phyloP scores from a whole-genome alignment of 1,140 invertebrate species.

The Lysiphlebus fabarum region DNA sequence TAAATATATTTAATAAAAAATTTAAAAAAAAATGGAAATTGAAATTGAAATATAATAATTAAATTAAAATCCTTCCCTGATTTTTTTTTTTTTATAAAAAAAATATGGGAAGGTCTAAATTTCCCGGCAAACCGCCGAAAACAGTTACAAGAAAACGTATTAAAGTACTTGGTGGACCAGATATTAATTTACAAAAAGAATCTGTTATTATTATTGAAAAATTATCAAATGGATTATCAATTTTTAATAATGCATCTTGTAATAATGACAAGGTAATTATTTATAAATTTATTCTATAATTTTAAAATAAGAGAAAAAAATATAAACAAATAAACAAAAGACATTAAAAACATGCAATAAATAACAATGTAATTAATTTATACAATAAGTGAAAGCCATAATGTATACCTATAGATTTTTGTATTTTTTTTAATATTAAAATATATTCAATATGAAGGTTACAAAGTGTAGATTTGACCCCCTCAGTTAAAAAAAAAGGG shows the following conservation, averaged over 20 bases:
- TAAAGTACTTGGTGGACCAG: conserved; percentile 66
- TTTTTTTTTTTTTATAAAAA: conserved; percentile 4
- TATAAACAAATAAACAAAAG: too few species aligned
- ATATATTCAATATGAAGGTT: conserved; percentile 17
- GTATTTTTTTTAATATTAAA: too few species aligned
- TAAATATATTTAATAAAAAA: neutral
- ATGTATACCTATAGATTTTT: too few species aligned
- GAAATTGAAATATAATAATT: too few species aligned
- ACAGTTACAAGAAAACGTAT: conserved; percentile 77
- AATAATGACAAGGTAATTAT: conserved; percentile 50
- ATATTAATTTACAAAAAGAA: conserved; percentile 53
- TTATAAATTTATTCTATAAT: too few species aligned
- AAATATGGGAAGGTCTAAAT: conserved; percentile 69
- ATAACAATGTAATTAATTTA: too few species aligned
- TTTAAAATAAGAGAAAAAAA: too few species aligned
- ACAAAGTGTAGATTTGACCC: conserved; percentile 30
- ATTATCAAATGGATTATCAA: conserved; percentile 54
- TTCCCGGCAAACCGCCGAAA: conserved; percentile 81
- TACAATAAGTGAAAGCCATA: too few species aligned
- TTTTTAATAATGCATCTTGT: conserved; percentile 49
- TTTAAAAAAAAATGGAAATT: neutral
- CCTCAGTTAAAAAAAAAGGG: too few species aligned
- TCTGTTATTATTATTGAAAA: conserved; percentile 56
- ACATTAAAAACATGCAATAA: too few species aligned
- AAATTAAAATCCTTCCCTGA: neutral